These are phyloP conservation scores for Clostera curtula DNA, from an alignment of 2,888 invertebrate species.

Conservation along the genomic window DNA sequence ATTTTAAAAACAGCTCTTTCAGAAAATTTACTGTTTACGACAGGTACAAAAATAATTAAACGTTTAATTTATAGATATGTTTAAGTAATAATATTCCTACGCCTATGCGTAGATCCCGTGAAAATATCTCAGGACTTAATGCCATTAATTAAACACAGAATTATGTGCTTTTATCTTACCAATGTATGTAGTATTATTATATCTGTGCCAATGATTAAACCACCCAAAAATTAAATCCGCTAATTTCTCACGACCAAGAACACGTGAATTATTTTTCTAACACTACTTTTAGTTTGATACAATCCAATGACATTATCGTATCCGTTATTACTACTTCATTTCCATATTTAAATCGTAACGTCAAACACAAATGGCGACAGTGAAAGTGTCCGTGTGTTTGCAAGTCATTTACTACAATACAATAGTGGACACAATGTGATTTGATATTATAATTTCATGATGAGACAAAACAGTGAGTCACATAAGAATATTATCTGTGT, in stretches of 20 bases:
- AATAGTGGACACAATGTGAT: slow-evolving; percentile 20
- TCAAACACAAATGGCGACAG: slow-evolving; percentile 18
- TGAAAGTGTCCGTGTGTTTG: slow-evolving; percentile 23
- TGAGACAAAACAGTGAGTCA: slow-evolving; percentile 38
- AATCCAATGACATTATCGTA: slow-evolving; percentile 17
- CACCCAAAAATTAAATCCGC: too few species aligned
- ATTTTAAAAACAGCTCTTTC: too few species aligned
- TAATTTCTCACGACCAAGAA: slow-evolving; percentile 13
- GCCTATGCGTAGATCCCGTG: too few species aligned
- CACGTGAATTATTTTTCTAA: slow-evolving; percentile 20
- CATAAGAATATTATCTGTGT: slow-evolving; percentile 15
- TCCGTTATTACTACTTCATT: slow-evolving; percentile 15
- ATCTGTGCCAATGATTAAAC: too few species aligned
- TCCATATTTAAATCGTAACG: slow-evolving; percentile 23
- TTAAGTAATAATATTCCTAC: too few species aligned
- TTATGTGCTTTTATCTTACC: too few species aligned
- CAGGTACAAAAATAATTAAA: too few species aligned
- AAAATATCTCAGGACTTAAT: too few species aligned
- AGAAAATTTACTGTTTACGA: too few species aligned
- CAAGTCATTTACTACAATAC: slow-evolving; percentile 17
- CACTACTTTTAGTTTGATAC: slow-evolving; percentile 18
- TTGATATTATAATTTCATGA: slow-evolving; percentile 25
- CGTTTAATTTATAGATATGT: too few species aligned
- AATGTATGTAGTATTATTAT: too few species aligned
- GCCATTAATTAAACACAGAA: too few species aligned